These are phyloP conservation scores for Ochotona curzoniae DNA, from an alignment of 2,113 vertebrate genomes.

Conservation along the genomic window DNA sequence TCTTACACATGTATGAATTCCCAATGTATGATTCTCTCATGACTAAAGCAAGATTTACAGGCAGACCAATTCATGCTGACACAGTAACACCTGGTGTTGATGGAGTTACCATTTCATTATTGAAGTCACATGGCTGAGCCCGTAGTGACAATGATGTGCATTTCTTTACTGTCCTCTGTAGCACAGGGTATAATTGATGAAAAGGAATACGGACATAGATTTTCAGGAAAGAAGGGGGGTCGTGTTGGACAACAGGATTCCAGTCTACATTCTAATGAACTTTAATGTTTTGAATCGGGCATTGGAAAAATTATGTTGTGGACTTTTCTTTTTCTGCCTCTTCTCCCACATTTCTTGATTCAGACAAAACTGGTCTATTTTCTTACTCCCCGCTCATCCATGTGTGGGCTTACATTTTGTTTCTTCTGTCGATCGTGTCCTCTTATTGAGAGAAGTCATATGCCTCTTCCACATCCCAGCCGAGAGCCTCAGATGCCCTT, in stretches of 20 bases:
- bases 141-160: neutral
- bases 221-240: neutral
- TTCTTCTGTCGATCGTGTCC: neutral
- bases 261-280: neutral
- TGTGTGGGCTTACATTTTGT: neutral
- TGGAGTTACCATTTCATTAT: neutral
- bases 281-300: neutral
- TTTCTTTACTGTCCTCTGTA: neutral
- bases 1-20: neutral
- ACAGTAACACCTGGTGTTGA: neutral
- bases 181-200: neutral
- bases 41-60: neutral
- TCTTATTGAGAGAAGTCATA: neutral
- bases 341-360: neutral
- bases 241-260: neutral
- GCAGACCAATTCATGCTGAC: neutral
- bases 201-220: neutral
- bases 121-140: neutral
- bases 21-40: neutral
- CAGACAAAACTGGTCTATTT: neutral
- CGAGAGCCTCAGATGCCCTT: neutral
- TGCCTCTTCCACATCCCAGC: neutral
- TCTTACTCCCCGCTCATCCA: neutral
- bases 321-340: neutral
- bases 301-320: neutral